Evolutionary conservation across 1,140 invertebrate genomes (phyloP), one percentile per base, ranked within the genome.

Genomic region (Macrotrachela quadricornifera): DNA sequence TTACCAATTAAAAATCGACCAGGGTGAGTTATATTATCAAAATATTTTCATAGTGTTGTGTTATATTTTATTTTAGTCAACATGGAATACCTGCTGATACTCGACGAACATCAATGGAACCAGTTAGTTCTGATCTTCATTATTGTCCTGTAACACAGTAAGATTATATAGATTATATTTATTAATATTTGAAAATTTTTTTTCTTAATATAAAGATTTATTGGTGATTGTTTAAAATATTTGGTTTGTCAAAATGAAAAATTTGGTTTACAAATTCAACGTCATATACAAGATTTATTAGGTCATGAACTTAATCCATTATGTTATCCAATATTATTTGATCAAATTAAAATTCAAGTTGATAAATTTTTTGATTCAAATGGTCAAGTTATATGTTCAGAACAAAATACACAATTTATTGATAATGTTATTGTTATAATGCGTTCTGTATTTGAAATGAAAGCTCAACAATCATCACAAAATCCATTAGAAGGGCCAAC

Each of bases 361-460:
- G 88, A 95, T 59, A 94, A 91, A 66, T 95, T 92, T 71, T 95
- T 95, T 61, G 87, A 94, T 68, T 79, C 81, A 55, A 82, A 83
- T 59, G 83, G 86, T 10, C 88, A 92, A 75, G 83, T 80, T 61
- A 57, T 61, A 59, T 63, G 60, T 42, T 78, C 76, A 9, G 86
- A 91, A 54, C 76, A 83, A n/a, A 95, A 92, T 64, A 95, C 90
- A 0, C 83, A 90, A 64, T 95, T 95, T 64, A 86, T 95, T 47
- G 90, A 95, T 63, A 90, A 97, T 63, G 86, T 85, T 0, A 94
- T 96, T 61, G 92, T 92, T 63, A 95, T 97, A 56, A 90, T 96
- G 83, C 94, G 90, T 69, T 92, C 85, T 61, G 87, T 97, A 40
- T 66, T 95, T 59, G 86, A 94, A 64, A 82, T 78, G 63, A 60